Base-by-base conservation (phyloP, 64 coral and sea anemone species). In the Stichodactyla helianthus region DNA sequence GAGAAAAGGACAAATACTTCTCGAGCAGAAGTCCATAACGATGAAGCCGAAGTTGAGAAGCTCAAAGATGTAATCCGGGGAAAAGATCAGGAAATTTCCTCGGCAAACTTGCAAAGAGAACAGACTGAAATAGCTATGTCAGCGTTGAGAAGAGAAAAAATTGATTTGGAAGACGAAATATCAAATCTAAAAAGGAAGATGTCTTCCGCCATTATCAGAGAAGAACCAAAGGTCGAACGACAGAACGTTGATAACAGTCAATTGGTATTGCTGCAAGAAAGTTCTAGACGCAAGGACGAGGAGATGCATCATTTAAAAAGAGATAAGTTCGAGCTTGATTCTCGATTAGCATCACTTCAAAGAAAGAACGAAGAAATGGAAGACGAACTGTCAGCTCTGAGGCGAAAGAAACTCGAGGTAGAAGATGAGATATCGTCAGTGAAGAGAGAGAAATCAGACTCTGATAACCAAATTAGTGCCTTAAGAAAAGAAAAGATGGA, bases 401-500 rank as follows among this genome's bases (percentile, higher is more conserved):
- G 91, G 83, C 79, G 88, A 53, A 97, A 97, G 71, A 97, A 93
- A 20, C 52, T 97, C 8, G 91, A 97, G 60, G 94, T 97, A 19
- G 94, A 97, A 82, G 94, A 97, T 28, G 94, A 97, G 81, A 97
- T 97, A 50, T 97, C 94, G 53, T 91, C 94, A n/a, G 52, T 97
- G 10, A 97, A 97, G 77, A 90, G 91, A 50, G 91, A 97, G 22
- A 97, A 97, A 87, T 77, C 94, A 60, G 94, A 97, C 20, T 76
- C 94, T 51, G 94, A 97, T 20, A 89, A 93, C 63, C 94, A 97
- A 88, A 54, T 97, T 54, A 26, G 71, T 51, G 60, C n/a, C 0
- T 55, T 97, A 51, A 93, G 79, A 87, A 86, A 63, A 83, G 91
- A 97, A 57, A 97, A 93, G 52, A 56, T 71, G 22, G 91, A 90